phyloP scores from a whole-genome alignment of 2,797 vertebrate genomes.

The Periophthalmus magnuspinnatus region DNA sequence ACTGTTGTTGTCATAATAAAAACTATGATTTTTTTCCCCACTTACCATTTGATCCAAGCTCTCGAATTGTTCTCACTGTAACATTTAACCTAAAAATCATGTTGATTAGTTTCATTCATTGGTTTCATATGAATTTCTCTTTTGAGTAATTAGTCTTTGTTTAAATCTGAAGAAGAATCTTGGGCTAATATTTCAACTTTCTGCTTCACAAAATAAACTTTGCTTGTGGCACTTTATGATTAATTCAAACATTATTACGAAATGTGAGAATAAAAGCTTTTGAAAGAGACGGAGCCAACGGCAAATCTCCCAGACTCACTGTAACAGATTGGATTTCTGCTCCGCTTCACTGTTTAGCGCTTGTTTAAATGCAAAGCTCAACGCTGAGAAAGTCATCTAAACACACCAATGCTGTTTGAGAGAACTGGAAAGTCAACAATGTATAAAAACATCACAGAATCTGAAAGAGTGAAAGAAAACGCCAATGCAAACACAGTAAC shows the following conservation, averaged over 20 bases:
- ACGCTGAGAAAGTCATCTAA: constrained; percentile 20
- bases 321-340: constrained; percentile 25
- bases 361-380: constrained; percentile 32
- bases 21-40: too few relatives aligned
- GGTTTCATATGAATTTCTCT: too few relatives aligned
- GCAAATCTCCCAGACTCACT: constrained; percentile 22
- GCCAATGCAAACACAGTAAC: too few relatives aligned
- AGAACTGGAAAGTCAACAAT: constrained; percentile 12
- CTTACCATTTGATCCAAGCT: too few relatives aligned
- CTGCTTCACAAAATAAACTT: constrained; percentile 38
- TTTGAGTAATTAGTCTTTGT: constrained; percentile 7
- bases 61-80: too few relatives aligned
- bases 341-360: constrained; percentile 35
- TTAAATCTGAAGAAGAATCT: constrained; percentile 9
- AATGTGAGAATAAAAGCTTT: constrained; percentile 30
- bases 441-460: neutral
- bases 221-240: constrained; percentile 29
- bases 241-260: constrained; percentile 40
- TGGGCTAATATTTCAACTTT: constrained; percentile 26
- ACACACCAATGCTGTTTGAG: constrained; percentile 12
- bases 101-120: too few relatives aligned
- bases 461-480: neutral
- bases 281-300: constrained; percentile 26
- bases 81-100: too few relatives aligned
- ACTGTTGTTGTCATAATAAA: too few relatives aligned